phyloP scores from a whole-genome alignment of 1,140 invertebrate genomes.

The Zaprionus tsacasi region DNA sequence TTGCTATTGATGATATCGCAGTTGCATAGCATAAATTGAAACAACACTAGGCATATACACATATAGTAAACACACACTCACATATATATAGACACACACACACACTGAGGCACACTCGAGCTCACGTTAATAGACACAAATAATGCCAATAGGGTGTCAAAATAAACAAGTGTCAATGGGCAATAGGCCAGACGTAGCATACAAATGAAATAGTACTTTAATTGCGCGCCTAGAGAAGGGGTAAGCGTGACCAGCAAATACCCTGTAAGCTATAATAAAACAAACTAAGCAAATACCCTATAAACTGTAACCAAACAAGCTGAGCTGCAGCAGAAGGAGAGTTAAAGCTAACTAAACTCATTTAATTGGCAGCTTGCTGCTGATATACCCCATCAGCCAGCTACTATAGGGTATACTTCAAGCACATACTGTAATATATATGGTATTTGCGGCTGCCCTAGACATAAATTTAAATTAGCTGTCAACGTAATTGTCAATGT shows the following conservation, averaged over 20 bases:
- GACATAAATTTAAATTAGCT: constrained; percentile 78
- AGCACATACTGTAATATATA: constrained; percentile 46
- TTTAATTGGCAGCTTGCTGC: neutral
- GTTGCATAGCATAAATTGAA: neutral
- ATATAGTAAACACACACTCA: constrained; percentile 13
- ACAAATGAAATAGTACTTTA: constrained; percentile 53
- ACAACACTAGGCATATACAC: neutral
- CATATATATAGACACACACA: neutral
- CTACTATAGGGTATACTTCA: constrained; percentile 10
- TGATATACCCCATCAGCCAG: neutral
- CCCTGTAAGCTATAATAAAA: neutral
- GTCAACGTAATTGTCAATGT: constrained; percentile 73
- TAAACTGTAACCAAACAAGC: neutral
- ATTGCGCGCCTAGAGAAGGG: constrained; percentile 33
- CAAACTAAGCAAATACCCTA: neutral
- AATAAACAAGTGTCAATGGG: constrained; percentile 78
- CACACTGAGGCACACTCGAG: neutral
- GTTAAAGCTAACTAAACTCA: neutral
- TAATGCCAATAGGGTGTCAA: constrained; percentile 64
- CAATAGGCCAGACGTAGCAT: constrained; percentile 52
- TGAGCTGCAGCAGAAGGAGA: too few relatives aligned
- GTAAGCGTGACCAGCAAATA: neutral
- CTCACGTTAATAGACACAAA: constrained; percentile 13
- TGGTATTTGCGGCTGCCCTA: constrained; percentile 57
- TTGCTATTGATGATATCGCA: neutral